These are phyloP conservation scores for Bombylius discolor DNA, from an alignment of 2,888 invertebrate genomes.

Conservation along the genomic window DNA sequence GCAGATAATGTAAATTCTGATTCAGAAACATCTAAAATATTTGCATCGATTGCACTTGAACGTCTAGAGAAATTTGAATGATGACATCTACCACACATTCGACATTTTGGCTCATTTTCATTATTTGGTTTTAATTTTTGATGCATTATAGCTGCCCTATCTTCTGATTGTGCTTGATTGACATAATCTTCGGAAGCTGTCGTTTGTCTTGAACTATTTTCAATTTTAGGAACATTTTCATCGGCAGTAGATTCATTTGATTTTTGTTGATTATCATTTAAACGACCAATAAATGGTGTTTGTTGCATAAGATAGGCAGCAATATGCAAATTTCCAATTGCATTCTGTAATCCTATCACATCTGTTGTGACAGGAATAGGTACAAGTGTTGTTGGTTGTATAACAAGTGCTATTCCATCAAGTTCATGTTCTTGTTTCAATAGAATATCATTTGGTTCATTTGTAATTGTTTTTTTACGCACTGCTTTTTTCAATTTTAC, in stretches of 20 bases:
- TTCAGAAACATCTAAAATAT: background rate
- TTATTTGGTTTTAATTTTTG: background rate
- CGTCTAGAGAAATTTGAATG: constrained; percentile 1
- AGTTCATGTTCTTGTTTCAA: constrained; percentile 21
- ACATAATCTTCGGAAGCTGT: background rate
- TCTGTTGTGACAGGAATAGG: constrained; percentile 34
- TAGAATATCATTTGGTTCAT: constrained; percentile 8
- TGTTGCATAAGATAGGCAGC: constrained; percentile 34
- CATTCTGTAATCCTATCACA: constrained; percentile 31
- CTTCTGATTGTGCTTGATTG: background rate
- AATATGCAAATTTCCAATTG: constrained; percentile 34
- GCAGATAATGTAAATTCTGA: background rate
- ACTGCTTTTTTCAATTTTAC: constrained; percentile 32
- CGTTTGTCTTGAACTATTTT: background rate
- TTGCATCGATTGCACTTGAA: background rate
- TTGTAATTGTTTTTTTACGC: background rate
- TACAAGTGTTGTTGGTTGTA: constrained; percentile 35
- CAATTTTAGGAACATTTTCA: background rate
- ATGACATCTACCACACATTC: constrained; percentile 15
- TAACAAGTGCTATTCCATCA: constrained; percentile 32
- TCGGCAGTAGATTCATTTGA: background rate
- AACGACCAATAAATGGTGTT: constrained; percentile 14
- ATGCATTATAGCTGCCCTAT: background rate
- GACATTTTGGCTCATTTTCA: constrained; percentile 6
- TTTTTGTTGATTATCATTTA: background rate